Evolutionary conservation across 2,797 vertebrate species (phyloP).

Genomic region (Kryptopterus vitreolus): DNA sequence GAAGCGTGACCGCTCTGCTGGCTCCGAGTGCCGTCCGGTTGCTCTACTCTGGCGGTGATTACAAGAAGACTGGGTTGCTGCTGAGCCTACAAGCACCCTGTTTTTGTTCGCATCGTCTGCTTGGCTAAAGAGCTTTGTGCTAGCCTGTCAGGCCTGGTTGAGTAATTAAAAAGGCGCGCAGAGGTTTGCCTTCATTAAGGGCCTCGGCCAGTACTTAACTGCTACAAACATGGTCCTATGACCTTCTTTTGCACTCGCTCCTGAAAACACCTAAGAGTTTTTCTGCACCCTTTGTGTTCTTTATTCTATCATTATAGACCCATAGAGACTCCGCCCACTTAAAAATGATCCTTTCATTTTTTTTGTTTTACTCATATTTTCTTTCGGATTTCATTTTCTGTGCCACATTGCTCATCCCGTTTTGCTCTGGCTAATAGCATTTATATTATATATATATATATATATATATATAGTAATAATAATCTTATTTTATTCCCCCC

Average conservation of each 20-base stretch:
- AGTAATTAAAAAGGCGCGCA: conserved; percentile 78
- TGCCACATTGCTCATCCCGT: no score
- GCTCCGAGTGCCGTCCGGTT: conserved; percentile 43
- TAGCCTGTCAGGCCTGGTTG: conserved; percentile 77
- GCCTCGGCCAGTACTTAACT: conserved; percentile 44
- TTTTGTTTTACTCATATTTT: conserved; percentile 59
- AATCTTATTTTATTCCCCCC: no score
- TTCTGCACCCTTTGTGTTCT: background rate
- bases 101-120: conserved; percentile 71
- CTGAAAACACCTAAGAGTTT: conserved; percentile 24
- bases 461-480: no score
- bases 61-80: conserved; percentile 29
- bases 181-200: conserved; percentile 71
- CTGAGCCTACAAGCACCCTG: conserved; percentile 54
- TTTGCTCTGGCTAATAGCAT: no score
- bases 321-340: background rate
- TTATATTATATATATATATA: no score
- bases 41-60: conserved; percentile 40
- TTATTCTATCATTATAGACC: background rate
- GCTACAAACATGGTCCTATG: conserved; percentile 51
- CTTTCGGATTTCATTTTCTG: conserved; percentile 41
- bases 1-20: conserved; percentile 66
- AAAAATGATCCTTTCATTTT: background rate
- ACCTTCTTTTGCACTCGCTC: conserved; percentile 52
- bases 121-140: conserved; percentile 68